Base-by-base conservation (phyloP, 2,113 vertebrate species). In the Rhagologus leucostigma region DNA sequence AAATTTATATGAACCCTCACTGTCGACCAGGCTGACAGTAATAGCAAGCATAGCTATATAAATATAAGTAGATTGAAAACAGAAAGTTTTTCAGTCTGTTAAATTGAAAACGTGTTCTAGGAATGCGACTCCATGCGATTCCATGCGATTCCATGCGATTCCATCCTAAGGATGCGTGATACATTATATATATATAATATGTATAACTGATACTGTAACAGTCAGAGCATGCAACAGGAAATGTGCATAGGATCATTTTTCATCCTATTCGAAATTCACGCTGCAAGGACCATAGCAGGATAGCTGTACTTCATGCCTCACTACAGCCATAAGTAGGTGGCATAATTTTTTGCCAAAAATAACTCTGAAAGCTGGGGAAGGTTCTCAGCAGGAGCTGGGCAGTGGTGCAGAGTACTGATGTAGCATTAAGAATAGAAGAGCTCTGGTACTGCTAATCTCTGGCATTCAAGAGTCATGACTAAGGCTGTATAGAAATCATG, bases 141-240 rank as follows among this genome's bases (percentile, higher is more conserved):
- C 23, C 24, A 27, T 39, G 10, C 0, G 1, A n/a, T 49, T 60
- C 23, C 24, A 27, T 39, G 10, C 0, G 1, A n/a, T 49, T 75
- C 62, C 12, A 8, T 52, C 20, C 27, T 67, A 17, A 44, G 59
- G 50, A 50, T 7, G 15, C 2, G 5, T 16, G n/a, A 21, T 20
- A 50, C 5, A 4, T 17, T 23, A 57, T 9, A 8, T 37, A 37
- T 30, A 47, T 33, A 13, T 23, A 30, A 22, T 6, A 7, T 15
- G 16, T 26, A 8, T 68, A 41, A 47, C 20, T 47, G 46, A 17
- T 44, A 32, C 26, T 44, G 11, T 30, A 52, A 76, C 3, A 46
- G 56, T 46, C 29, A 39, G 35, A 78, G 10, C 23, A 75, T 13
- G 9, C 18, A 50, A 55, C 42, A 60, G 44, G 53, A 88, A 88